phyloP scores from a whole-genome alignment of 2,797 vertebrate genomes.

The Somateria mollissima region DNA sequence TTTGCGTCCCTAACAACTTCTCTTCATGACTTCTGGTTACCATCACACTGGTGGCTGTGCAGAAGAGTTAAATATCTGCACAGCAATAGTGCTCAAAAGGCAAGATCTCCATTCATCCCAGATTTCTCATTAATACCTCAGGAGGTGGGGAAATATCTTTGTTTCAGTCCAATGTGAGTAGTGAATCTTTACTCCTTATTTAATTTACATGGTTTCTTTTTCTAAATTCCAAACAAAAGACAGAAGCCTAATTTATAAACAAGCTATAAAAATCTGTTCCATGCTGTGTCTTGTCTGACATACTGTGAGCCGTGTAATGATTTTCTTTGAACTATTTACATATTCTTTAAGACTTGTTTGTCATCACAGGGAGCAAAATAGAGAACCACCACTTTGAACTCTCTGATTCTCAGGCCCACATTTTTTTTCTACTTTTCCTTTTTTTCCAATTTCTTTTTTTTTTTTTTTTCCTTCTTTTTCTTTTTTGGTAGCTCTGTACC shows the following conservation, averaged over 20 bases:
- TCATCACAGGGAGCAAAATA: not conserved
- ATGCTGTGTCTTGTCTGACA: conserved; percentile 31
- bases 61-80: not conserved
- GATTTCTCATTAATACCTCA: not conserved
- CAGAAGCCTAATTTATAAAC: conserved; percentile 20
- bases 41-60: not conserved
- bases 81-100: not conserved
- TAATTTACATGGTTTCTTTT: conserved; percentile 21
- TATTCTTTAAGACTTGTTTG: not conserved
- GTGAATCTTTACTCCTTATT: conserved; percentile 15
- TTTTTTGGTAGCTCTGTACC: not conserved
- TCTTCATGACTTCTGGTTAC: not conserved
- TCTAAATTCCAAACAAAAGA: conserved; percentile 16
- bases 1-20: not conserved
- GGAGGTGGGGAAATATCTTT: conserved; percentile 3
- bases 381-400: not conserved
- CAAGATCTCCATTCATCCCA: not conserved
- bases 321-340: conserved; percentile 55
- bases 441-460: too few relatives aligned
- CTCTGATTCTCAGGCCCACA: not conserved
- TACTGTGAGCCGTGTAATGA: not conserved
- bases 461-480: not conserved
- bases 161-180: not conserved
- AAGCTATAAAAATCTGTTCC: conserved; percentile 27
- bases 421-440: not conserved